These are phyloP conservation scores for Silvanus unidentatus DNA, from an alignment of 2,888 invertebrate genomes.

Conservation along the genomic window DNA sequence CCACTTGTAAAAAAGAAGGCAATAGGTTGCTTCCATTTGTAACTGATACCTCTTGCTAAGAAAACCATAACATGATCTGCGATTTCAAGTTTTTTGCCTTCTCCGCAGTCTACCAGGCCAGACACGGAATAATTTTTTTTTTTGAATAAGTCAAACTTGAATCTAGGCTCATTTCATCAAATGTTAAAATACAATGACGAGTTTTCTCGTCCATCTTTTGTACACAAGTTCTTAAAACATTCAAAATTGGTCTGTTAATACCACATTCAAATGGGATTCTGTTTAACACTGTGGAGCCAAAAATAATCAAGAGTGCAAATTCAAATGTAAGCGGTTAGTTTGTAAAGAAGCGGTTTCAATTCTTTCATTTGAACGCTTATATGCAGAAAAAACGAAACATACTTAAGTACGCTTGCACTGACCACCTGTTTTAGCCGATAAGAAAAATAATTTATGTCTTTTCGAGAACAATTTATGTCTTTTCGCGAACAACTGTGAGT, in stretches of 20 bases:
- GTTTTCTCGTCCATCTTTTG: not conserved
- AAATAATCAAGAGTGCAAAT: too few species aligned
- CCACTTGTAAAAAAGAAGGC: constrained; percentile 7
- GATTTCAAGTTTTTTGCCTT: constrained; percentile 7
- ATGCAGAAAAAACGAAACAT: too few species aligned
- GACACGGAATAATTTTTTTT: not conserved
- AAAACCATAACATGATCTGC: constrained; percentile 15
- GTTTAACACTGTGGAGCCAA: too few species aligned
- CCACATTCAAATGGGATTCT: not conserved
- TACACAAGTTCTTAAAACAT: not conserved
- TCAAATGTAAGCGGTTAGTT: too few species aligned
- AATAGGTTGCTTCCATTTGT: constrained; percentile 14
- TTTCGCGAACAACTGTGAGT: too few species aligned
- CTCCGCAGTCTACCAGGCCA: constrained; percentile 10
- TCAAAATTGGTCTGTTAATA: not conserved
- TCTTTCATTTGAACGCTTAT: too few species aligned
- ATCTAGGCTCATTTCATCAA: not conserved
- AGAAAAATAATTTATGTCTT: too few species aligned
- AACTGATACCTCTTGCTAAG: constrained; percentile 13
- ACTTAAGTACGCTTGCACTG: too few species aligned
- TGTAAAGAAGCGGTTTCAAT: too few species aligned
- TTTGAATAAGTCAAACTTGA: not conserved
- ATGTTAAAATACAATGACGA: not conserved
- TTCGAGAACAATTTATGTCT: too few species aligned
- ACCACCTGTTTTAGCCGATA: too few species aligned